A percentile compares a stretch with the other conserved stretches of the same genome.
Evolutionary conservation across 2,888 invertebrate species (phyloP).

Genomic region (Coremacera marginata): DNA sequence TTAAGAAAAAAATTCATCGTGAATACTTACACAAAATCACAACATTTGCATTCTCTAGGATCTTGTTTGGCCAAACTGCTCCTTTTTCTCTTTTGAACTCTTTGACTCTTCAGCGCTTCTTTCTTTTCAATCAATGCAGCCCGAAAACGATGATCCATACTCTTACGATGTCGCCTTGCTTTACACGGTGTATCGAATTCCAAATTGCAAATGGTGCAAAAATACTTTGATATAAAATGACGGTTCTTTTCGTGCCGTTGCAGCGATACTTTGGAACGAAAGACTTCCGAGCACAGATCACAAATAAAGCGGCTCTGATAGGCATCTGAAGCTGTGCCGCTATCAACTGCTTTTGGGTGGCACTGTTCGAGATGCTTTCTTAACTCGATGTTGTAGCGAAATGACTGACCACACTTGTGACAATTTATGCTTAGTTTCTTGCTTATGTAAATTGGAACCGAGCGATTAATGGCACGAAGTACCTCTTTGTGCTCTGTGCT

Average conservation of each 20-base stretch:
- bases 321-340: constrained; percentile 73
- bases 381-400: constrained; percentile 82
- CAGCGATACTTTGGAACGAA: constrained; percentile 75
- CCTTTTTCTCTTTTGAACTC: constrained; percentile 6
- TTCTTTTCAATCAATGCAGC: constrained; percentile 70
- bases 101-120: constrained; percentile 51
- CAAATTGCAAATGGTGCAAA: constrained; percentile 78
- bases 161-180: constrained; percentile 77
- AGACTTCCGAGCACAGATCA: constrained; percentile 72
- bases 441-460: constrained; percentile 83
- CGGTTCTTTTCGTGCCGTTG: constrained; percentile 77
- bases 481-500: constrained; percentile 79
- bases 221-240: constrained; percentile 74
- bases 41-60: constrained; percentile 39
- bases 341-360: constrained; percentile 71
- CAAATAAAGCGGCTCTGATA: constrained; percentile 78
- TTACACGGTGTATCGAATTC: constrained; percentile 75
- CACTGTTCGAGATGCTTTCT: constrained; percentile 71
- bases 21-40: constrained; percentile 48
- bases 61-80: background rate
- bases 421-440: constrained; percentile 77
- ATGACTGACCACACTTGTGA: constrained; percentile 76
- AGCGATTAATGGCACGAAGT: constrained; percentile 81
- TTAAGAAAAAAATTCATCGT: too few species aligned
- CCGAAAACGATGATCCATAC: constrained; percentile 75